Evolutionary conservation across 2,113 vertebrate genomes (phyloP), one percentile per base, ranked within the genome.

Genomic region (Romanogobio albipinnatus): DNA sequence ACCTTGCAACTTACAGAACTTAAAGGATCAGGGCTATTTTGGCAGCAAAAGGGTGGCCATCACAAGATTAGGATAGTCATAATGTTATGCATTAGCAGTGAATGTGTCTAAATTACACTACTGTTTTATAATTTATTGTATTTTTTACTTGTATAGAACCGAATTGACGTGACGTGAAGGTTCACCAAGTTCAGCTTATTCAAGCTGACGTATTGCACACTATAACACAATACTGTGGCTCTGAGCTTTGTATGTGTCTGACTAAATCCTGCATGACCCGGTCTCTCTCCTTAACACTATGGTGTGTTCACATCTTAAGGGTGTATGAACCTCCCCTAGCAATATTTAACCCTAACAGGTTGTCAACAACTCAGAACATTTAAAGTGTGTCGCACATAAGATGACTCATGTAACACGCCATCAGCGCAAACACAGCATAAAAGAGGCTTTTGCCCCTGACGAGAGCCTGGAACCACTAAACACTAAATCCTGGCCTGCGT

Each of bases 301-400:
- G 36, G 36, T 11, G 15, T 26, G 14, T 47, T 47, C 58, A 59
- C 33, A 61, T 24, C 76, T 61, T 53, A 78, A 59, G 76, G 56
- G 76, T 78, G 76, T 39, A 11, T n/a, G 56, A 43, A 80, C 58
- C n/a, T 62, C 58, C 77, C 39, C 39, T 77, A 26, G 39, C 39
- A 64, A 62, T 80, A 64, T 80, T 80, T 62, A 80, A 47, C 77
- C 77, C 39, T 62, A 80, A 80, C 58, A 47, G 39, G 77, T 80
- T 62, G 36, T 80, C 77, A 80, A 64, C 77, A 64, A 59, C 58
- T 47, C n/a, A 17, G 14, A 62, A 80, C n/a, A 26, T 80, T 80
- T 47, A 29, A 47, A 80, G 14, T n/a, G 58, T 79, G 77, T 47
- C 39, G 24, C 58, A 17, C 59, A 26, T 80, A 6, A 62, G 58